These are phyloP conservation scores for Brachionus rotundiformis DNA, from an alignment of 1,140 invertebrate genomes.

Conservation along the genomic window DNA sequence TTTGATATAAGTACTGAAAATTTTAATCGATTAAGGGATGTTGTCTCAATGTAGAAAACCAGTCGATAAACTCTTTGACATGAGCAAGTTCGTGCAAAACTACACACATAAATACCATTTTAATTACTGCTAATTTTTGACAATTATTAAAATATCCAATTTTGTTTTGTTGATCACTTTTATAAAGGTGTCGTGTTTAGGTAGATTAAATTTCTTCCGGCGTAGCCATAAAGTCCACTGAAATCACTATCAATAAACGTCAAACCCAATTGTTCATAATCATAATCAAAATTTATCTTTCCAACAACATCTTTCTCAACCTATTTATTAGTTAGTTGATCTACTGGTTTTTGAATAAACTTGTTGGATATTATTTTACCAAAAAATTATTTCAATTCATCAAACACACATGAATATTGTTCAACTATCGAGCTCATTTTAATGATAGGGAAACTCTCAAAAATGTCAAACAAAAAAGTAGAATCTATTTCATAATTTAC, in stretches of 20 bases:
- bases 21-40: background rate
- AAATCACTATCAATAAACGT: constrained; percentile 6
- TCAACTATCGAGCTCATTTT: background rate
- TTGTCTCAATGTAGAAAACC: background rate
- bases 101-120: background rate
- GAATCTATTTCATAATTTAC: background rate
- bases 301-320: background rate
- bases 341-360: background rate
- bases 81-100: background rate
- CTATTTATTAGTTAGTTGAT: background rate
- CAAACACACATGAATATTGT: background rate
- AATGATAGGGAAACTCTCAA: background rate
- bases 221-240: background rate
- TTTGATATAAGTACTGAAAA: background rate
- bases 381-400: background rate
- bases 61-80: background rate
- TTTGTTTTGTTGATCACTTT: background rate
- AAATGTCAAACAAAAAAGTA: background rate
- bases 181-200: background rate
- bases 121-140: background rate
- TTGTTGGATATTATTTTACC: background rate
- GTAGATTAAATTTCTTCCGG: background rate
- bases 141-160: background rate
- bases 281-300: background rate
- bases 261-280: background rate